Base-by-base conservation (phyloP, 2,888 invertebrate species). In the Kryphioiulus occultus region DNA sequence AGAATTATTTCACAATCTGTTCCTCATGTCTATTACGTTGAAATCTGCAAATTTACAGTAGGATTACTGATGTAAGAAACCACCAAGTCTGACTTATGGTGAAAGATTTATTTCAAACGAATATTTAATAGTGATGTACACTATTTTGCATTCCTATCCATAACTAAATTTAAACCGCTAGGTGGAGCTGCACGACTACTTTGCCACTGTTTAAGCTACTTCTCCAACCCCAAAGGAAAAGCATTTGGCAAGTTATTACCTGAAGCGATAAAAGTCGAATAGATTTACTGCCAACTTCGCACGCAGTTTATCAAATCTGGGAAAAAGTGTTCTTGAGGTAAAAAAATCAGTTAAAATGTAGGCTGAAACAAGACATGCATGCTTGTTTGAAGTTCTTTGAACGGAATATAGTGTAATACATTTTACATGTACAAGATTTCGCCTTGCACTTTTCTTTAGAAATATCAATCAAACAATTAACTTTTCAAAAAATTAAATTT, bases 261-360 rank as follows among this genome's bases (percentile, higher is more conserved):
- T 68, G 68, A 22, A 68, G 68, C 26, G 68, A 68, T 68, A 68
- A 68, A 68, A 68, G 68, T 68, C 68, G 68, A 68, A 68, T 26
- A 68, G 68, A 68, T 68, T 68, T 68, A 68, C 68, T 68, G 68
- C 68, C 68, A 68, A 68, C n/a, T 68, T 68, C 26, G 22, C 68
- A 68, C 68, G 68, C 68, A 68, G 68, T 68, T 68, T 22, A 68
- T 68, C 68, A 68, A 26, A 68, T 26, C 22, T 68, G 12, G 22
- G 68, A 68, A 68, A 68, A 68, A 68, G 26, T 68, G 22, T 47
- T 47, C 15, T 68, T 26, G 68, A 10, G 68, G 68, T 26, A 68
- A 26, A 68, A 68, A 68, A 68, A 68, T 22, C 15, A 53, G 19
- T 19, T 4, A 53, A 53, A 53, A 19, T 4, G 4, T 53, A 53